These are phyloP conservation scores for Smutsia gigantea DNA, from an alignment of 2,797 vertebrate genomes.

Conservation along the genomic window DNA sequence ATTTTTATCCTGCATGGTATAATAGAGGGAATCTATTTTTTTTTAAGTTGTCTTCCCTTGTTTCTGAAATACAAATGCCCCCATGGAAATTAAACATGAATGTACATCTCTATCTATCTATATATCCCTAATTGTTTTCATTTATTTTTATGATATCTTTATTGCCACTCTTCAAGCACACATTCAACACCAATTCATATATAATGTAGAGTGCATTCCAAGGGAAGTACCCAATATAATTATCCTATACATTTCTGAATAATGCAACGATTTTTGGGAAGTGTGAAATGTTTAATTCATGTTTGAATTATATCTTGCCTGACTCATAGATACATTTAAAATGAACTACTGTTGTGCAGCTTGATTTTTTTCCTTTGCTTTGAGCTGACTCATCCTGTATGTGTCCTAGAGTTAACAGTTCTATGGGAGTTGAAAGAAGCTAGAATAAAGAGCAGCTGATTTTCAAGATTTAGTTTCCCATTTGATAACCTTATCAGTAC, in stretches of 20 bases:
- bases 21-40: not conserved
- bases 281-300: conserved; percentile 13
- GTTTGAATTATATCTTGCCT: not conserved
- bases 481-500: conserved; percentile 76
- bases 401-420: conserved; percentile 33
- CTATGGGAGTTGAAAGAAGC: conserved; percentile 23
- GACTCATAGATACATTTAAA: not conserved
- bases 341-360: not conserved
- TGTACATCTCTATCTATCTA: fast-evolving
- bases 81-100: not conserved
- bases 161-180: not conserved
- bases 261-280: conserved; percentile 24
- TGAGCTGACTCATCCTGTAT: conserved; percentile 53
- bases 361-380: conserved; percentile 29
- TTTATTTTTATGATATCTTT: not conserved
- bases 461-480: conserved; percentile 66
- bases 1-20: not conserved
- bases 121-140: not conserved
- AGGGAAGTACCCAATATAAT: not conserved
- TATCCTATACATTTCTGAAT: not conserved
- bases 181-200: not conserved
- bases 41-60: not conserved
- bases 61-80: not conserved
- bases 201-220: not conserved
- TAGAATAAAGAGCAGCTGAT: conserved; percentile 60